Percentiles rank a stretch among this genome's conserved stretches.
Evolutionary conservation across 30 jellyfish, hydroid and myxozoan genomes (phyloP).

Genomic region (Sanderia malayensis): DNA sequence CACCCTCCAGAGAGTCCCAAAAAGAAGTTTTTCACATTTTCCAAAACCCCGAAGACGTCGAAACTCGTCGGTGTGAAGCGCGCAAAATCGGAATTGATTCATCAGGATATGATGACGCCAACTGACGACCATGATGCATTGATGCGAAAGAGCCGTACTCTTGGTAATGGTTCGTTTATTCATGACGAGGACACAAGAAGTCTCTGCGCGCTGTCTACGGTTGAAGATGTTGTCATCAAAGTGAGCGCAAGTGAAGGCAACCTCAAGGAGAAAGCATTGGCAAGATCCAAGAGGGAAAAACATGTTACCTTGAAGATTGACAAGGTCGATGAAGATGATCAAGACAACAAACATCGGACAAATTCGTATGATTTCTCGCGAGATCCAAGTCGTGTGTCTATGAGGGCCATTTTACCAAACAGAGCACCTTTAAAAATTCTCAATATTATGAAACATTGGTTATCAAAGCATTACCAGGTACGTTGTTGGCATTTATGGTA

Average conservation of each 20-base stretch:
- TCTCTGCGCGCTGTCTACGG: conserved; percentile 22
- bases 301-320: conserved; percentile 36
- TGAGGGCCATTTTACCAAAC: conserved; percentile 66
- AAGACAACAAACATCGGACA: conserved; percentile 24
- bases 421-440: conserved; percentile 90
- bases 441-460: conserved; percentile 92
- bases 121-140: conserved; percentile 17
- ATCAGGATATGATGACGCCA: conserved; percentile 11
- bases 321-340: too few relatives aligned
- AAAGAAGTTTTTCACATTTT: conserved; percentile 29
- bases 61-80: conserved; percentile 59
- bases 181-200: conserved; percentile 50
- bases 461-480: conserved; percentile 86
- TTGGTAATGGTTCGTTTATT: conserved; percentile 13
- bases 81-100: conserved; percentile 61
- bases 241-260: conserved; percentile 48
- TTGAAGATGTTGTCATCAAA: conserved; percentile 28
- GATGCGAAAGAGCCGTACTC: conserved; percentile 2
- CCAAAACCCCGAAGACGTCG: conserved; percentile 30
- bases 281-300: conserved; percentile 40
- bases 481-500: too few relatives aligned
- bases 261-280: conserved; percentile 39
- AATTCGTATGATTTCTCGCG: conserved; percentile 47
- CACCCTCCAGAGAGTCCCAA: conserved; percentile 63
- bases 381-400: conserved; percentile 54